Conservation (phyloP, 23 tunicate genomes). For the Trididemnum clinides region DNA sequence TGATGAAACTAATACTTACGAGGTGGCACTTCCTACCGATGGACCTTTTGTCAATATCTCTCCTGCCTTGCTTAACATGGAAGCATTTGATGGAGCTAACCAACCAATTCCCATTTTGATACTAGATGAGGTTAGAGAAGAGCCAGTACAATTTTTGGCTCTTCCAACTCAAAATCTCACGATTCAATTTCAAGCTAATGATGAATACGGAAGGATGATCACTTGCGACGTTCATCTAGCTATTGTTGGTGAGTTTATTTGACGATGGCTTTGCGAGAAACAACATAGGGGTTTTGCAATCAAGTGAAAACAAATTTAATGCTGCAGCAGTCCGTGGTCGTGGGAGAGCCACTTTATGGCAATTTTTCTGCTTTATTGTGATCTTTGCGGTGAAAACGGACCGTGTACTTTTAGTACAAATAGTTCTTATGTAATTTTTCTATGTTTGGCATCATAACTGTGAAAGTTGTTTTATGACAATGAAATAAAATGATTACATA, state of each 20-base stretch:
- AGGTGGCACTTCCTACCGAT: not conserved
- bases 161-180: constrained; percentile 6
- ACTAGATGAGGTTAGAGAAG: not conserved
- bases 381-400: too few species aligned
- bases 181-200: constrained; percentile 41
- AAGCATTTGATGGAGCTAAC: constrained; percentile 47
- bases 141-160: not conserved
- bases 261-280: too few species aligned
- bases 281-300: too few species aligned
- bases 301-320: too few species aligned
- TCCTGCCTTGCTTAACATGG: constrained; percentile 33
- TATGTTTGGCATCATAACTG: too few species aligned
- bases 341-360: too few species aligned
- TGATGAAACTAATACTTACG: constrained; percentile 8
- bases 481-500: too few species aligned
- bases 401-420: too few species aligned
- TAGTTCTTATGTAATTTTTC: too few species aligned
- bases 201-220: constrained; percentile 17
- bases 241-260: constrained; percentile 43
- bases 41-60: constrained; percentile 3
- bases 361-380: too few species aligned
- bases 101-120: constrained; percentile 32
- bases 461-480: too few species aligned
- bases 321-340: too few species aligned
- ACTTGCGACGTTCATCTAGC: constrained; percentile 23